Conservation (phyloP, 2,797 vertebrate genomes). For the Jordanella pulchra region DNA sequence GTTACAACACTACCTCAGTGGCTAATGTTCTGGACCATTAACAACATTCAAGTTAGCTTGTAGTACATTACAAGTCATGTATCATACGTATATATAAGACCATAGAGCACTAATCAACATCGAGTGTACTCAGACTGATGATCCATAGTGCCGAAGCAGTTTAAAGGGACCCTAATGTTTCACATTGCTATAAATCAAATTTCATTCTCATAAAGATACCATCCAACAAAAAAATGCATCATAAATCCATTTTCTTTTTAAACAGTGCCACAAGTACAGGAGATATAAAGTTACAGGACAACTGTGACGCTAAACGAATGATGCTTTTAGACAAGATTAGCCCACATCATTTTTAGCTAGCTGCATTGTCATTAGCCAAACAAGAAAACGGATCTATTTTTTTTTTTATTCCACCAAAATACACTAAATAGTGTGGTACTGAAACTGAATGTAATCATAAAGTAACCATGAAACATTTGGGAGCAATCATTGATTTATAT, state of each 20-base stretch:
- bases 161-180: constrained; percentile 47
- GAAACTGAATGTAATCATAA: neutral
- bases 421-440: too few species aligned
- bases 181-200: neutral
- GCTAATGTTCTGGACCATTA: constrained; percentile 63
- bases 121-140: constrained; percentile 27
- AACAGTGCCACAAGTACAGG: neutral
- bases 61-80: constrained; percentile 52
- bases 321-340: neutral
- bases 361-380: neutral
- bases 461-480: too few species aligned
- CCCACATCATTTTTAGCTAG: neutral
- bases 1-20: constrained; percentile 60
- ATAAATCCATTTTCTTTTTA: neutral
- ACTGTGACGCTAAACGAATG: neutral
- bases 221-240: neutral
- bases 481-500: too few species aligned
- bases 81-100: constrained; percentile 32
- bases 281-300: neutral
- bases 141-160: constrained; percentile 39
- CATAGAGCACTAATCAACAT: constrained; percentile 29
- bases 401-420: neutral
- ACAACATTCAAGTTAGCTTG: constrained; percentile 83
- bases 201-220: neutral
- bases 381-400: neutral